Percentiles rank a stretch among this genome's conserved stretches.
Conservation (phyloP, 2,797 vertebrate species). For the Lagorchestes hirsutus region DNA sequence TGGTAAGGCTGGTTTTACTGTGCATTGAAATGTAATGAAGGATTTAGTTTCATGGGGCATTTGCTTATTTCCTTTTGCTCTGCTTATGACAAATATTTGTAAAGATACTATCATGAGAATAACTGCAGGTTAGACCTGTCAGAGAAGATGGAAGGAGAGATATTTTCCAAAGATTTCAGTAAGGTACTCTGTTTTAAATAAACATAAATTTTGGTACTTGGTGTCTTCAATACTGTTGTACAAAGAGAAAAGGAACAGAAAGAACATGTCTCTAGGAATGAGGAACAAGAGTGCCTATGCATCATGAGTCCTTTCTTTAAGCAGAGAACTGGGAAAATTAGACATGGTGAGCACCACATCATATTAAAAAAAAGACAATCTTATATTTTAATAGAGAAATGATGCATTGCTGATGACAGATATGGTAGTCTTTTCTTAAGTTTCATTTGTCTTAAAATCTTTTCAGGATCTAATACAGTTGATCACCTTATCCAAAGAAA, state of each 20-base stretch:
- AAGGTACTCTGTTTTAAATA: neutral
- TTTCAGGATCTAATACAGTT: neutral
- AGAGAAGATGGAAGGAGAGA: neutral
- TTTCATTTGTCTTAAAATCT: neutral
- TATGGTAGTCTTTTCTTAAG: neutral
- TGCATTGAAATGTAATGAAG: neutral
- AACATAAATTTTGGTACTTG: neutral
- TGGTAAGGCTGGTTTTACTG: too few species aligned
- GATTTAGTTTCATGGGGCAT: neutral
- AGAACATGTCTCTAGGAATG: neutral
- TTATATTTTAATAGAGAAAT: neutral
- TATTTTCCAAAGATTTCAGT: neutral
- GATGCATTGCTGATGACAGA: neutral
- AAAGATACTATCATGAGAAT: neutral
- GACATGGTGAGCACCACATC: neutral
- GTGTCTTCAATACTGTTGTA: neutral
- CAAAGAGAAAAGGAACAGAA: neutral
- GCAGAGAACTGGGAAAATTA: neutral
- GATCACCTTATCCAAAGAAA: neutral
- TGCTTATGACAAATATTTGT: neutral
- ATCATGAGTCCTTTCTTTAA: neutral
- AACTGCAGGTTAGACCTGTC: neutral
- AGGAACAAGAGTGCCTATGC: neutral
- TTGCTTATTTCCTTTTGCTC: neutral
- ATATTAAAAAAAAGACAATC: neutral